A percentile compares a stretch with the other conserved stretches of the same genome.
Conservation (phyloP, 2,888 invertebrate genomes). For the Pterostichus niger region DNA sequence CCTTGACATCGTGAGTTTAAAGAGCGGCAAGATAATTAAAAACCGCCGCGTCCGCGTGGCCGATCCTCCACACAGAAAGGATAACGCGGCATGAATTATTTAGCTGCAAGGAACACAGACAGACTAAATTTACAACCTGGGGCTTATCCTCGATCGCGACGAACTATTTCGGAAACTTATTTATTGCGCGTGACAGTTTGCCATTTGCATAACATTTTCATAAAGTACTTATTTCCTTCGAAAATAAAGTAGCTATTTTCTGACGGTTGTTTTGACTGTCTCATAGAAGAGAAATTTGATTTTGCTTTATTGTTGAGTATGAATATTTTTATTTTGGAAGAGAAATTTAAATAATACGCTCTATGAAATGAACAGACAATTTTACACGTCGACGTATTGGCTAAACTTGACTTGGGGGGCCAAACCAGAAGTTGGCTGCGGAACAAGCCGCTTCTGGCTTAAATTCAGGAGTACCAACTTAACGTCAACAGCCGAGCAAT, state of each 20-base stretch:
- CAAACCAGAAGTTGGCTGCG: too few species aligned
- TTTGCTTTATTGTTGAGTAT: not conserved
- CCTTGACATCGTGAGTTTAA: not conserved
- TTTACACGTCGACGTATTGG: too few species aligned
- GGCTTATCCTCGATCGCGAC: not conserved
- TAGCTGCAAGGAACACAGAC: not conserved
- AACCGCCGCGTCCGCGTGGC: not conserved
- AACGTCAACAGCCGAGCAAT: too few species aligned
- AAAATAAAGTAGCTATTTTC: not conserved
- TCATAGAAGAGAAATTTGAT: not conserved
- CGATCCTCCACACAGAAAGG: not conserved
- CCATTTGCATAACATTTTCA: constrained; percentile 11
- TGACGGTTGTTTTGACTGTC: too few species aligned
- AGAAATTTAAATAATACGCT: too few species aligned
- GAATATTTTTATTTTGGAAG: too few species aligned
- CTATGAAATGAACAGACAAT: too few species aligned
- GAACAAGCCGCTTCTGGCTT: too few species aligned
- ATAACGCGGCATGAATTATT: constrained; percentile 1
- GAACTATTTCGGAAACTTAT: constrained; percentile 7
- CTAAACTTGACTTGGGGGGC: too few species aligned
- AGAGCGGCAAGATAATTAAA: constrained; percentile 7
- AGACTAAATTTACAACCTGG: not conserved
- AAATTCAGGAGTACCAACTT: too few species aligned
- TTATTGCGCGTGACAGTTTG: constrained; percentile 3
- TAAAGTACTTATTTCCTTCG: not conserved